Base-by-base conservation (phyloP, 2,113 vertebrate genomes). In the Sebastes fasciatus region DNA sequence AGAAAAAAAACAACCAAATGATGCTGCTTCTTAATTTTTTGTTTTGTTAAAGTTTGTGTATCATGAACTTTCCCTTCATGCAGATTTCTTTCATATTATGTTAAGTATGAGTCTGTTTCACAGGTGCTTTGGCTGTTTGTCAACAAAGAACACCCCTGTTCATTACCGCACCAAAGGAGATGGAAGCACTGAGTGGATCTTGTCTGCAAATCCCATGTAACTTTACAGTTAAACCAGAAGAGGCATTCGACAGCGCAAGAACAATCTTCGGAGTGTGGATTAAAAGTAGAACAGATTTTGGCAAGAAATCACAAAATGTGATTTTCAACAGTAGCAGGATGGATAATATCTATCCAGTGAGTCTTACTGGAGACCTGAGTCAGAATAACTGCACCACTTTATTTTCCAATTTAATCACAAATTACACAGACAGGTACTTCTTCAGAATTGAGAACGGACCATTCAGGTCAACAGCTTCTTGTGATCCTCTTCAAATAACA, bases 161-260 rank as follows among this genome's bases (percentile, higher is more conserved):
- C 0, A 43, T 86, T 1, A 75, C 67, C 0, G 1, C 45, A 46
- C 88, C 86, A 26, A 1, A 43, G 19, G 21, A 3, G 19, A 55
- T 90, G 55, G 45, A 82, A n/a, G 90, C 73, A 45, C 70, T 91
- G 57, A 80, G 12, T 19, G 92, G 86, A 75, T 89, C 90, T 3
- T 93, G 91, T 79, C 45, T 91, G 42, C 69, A 55, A 43, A 91
- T 93, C 40, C 89, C 91, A 40, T 93, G 92, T 63, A 73, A 13
- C 55, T 93, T 83, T 14, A 26, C 26, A 26, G 26, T 26, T 26
- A 26, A 26, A 26, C 2, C 26, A 26, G 26, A 26, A 26, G 26
- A 34, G 1, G 1, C 0, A 2, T 49, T 64, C 4, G 4, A 79
- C 1, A 6, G 0, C 0, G 3, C 4, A 13, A 4, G 0, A 57